Base-by-base conservation (phyloP, 2,888 invertebrate species). In the Oligia fasciuncula region DNA sequence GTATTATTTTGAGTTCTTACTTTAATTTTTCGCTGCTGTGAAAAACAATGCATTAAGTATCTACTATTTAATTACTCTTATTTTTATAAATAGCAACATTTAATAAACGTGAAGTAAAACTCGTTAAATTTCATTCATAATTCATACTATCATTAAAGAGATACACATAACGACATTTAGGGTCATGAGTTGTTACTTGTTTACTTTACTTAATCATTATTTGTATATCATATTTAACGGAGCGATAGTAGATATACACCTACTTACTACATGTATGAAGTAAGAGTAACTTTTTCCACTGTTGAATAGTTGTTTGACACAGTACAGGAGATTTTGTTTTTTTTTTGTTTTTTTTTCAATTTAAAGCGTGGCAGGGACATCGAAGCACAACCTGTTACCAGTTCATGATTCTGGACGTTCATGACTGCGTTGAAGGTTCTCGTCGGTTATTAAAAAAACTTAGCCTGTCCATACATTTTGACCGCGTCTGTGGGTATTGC, bases 141-240 rank as follows among this genome's bases (percentile, higher is more conserved):
- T 77, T 80, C 40, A 63, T 77, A 77, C 65, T 73, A 80, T 73
- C 70, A 86, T 73, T 77, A 63, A 60, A 76, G 46, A 51, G 65
- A 74, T 63, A 57, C 35, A 60, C 68, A 67, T 73, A 66, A 73
- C 66, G 82, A 79, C 65, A 85, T 84, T 66, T 73, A 66, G 75
- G 84, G 87, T 87, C 87, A 80, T 60, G 46, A 65, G 62, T 75
- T 78, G 76, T 75, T 75, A 68, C 78, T 81, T 79, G 76, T 80
- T 80, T 76, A 77, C 51, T 77, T 78, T 68, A 70, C 9, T n/a
- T 72, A 51, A 68, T 62, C 35, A 73, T 77, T 77, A 66, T 81
- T 68, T 80, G 68, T 65, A 75, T 74, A 78, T 78, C 73, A 62
- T 76, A 77, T 77, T 81, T 84, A 72, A 81, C 63, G 1, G 8